phyloP scores from a whole-genome alignment of 2,113 vertebrate species.

The Chiloscyllium plagiosum region DNA sequence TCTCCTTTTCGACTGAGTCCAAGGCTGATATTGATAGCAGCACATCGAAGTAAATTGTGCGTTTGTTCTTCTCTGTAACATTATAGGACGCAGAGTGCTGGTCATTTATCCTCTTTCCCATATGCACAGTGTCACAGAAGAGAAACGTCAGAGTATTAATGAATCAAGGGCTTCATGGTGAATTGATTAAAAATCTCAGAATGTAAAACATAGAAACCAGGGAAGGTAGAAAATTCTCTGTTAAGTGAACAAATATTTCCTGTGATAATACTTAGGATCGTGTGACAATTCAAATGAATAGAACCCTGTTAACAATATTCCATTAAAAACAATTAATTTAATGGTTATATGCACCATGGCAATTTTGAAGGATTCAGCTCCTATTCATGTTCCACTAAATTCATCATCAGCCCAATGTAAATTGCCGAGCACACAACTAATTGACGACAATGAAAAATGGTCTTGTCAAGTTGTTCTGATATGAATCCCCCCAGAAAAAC shows the following conservation, averaged over 20 bases:
- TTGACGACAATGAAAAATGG: slow-evolving; percentile 32
- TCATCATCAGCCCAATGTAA: slow-evolving; percentile 33
- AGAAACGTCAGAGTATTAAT: neutral
- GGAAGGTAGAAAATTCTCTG: neutral
- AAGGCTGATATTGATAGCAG: neutral
- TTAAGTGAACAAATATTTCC: neutral
- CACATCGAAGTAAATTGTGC: neutral
- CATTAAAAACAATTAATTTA: slow-evolving; percentile 34
- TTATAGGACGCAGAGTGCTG: neutral
- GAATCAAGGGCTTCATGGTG: neutral
- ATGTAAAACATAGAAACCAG: neutral
- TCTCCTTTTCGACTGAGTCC: neutral
- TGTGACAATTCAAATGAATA: slow-evolving; percentile 30
- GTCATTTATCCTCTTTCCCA: neutral
- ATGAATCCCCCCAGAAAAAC: slow-evolving; percentile 33
- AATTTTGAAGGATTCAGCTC: slow-evolving; percentile 26
- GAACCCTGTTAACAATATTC: neutral
- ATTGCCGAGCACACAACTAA: slow-evolving; percentile 24
- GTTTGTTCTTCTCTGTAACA: neutral
- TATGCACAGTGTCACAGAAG: neutral
- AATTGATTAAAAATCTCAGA: slow-evolving; percentile 5
- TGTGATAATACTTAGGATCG: neutral
- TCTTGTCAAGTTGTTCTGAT: slow-evolving; percentile 30
- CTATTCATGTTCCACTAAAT: slow-evolving; percentile 29
- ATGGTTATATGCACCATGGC: neutral